Conservation (phyloP, 2,113 vertebrate genomes). For the Leucopternis melanops region DNA sequence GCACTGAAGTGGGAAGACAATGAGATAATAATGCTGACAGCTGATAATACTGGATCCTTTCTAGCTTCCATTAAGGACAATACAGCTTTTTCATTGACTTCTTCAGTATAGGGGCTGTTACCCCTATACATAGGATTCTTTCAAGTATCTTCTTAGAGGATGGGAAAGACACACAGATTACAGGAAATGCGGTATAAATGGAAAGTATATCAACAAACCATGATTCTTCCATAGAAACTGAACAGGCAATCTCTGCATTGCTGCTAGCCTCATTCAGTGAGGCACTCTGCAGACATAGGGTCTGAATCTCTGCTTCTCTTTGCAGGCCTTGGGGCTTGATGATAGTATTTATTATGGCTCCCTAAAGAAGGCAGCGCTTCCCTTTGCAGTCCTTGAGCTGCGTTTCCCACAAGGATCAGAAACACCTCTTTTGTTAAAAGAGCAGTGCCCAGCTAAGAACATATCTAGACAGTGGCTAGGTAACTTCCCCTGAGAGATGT, state of each 20-base stretch:
- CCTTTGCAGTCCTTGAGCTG: neutral
- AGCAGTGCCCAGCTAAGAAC: neutral
- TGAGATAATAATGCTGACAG: neutral
- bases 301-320: neutral
- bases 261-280: neutral
- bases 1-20: neutral
- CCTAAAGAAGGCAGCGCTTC: neutral
- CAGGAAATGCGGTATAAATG: neutral
- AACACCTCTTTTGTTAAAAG: neutral
- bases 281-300: neutral
- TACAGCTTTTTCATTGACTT: neutral
- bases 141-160: neutral
- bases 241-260: neutral
- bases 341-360: neutral
- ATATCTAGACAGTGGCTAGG: neutral
- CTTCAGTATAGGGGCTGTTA: neutral
- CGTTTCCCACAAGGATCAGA: neutral
- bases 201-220: neutral
- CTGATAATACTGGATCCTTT: neutral
- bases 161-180: neutral
- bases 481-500: neutral
- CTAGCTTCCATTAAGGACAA: neutral
- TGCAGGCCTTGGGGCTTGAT: neutral
- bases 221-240: neutral
- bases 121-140: neutral